Percentiles rank a stretch among this genome's conserved stretches.
These are phyloP conservation scores for Agrotis puta DNA, from an alignment of 2,888 invertebrate species.

Conservation along the genomic window DNA sequence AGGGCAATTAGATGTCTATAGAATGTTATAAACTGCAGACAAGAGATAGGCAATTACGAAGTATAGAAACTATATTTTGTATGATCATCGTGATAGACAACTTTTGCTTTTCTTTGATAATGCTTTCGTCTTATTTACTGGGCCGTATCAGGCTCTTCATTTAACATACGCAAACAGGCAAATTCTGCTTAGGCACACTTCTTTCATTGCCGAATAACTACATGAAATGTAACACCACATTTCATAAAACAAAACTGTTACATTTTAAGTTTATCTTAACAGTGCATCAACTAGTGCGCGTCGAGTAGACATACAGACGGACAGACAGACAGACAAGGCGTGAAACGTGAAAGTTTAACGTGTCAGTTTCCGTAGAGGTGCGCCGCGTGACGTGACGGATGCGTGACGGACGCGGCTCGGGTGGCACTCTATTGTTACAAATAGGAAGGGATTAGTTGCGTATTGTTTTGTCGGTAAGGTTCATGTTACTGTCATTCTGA, in stretches of 20 bases:
- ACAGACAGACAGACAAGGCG: constrained; percentile 63
- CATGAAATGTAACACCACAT: neutral
- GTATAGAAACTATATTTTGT: neutral
- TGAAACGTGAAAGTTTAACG: constrained; percentile 66
- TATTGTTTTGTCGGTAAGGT: constrained; percentile 22
- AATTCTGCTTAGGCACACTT: too few species aligned
- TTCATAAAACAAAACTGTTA: constrained; percentile 17
- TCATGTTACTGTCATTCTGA: constrained; percentile 26
- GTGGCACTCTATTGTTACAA: constrained; percentile 44
- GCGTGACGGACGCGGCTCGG: constrained; percentile 28
- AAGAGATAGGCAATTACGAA: neutral
- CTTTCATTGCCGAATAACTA: neutral
- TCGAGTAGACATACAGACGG: constrained; percentile 58
- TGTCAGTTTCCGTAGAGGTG: constrained; percentile 52
- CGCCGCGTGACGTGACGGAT: constrained; percentile 25
- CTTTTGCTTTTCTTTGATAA: constrained; percentile 21
- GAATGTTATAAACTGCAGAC: neutral
- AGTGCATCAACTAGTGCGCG: constrained; percentile 49
- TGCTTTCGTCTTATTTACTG: neutral
- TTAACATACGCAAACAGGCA: too few species aligned
- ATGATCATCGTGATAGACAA: constrained; percentile 15
- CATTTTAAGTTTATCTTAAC: constrained; percentile 30
- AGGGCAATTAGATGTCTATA: constrained; percentile 33
- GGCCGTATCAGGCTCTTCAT: too few species aligned
- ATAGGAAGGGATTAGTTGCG: constrained; percentile 15